Evolutionary conservation across 2,888 invertebrate genomes (phyloP).

Genomic region (Lacanobia oleracea): DNA sequence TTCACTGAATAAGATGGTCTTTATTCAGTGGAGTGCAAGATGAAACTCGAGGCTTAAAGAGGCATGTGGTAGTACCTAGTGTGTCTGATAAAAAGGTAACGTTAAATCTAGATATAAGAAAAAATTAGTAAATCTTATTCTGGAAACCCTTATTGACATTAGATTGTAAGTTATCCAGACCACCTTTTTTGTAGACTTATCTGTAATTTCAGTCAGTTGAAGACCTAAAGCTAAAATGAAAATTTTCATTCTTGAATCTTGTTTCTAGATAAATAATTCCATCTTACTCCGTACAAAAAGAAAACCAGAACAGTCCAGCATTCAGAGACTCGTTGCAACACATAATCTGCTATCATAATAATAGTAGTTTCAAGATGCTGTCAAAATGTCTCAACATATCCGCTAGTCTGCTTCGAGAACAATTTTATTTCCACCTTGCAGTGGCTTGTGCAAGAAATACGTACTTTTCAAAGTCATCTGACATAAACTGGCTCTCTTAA

Average conservation of each 20-base stretch:
- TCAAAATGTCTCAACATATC: constrained; percentile 52
- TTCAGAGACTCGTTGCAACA: constrained; percentile 13
- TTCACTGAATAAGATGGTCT: constrained; percentile 21
- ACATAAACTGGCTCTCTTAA: constrained; percentile 82
- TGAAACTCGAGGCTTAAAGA: background rate
- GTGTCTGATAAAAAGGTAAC: background rate
- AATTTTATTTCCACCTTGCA: constrained; percentile 73
- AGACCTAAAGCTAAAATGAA: too few relatives aligned
- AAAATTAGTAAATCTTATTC: background rate
- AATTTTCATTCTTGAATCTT: too few relatives aligned
- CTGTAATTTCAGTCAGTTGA: too few relatives aligned
- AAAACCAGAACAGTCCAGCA: background rate
- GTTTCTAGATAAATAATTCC: too few relatives aligned
- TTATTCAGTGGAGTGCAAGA: constrained; percentile 30
- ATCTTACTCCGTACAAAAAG: too few relatives aligned
- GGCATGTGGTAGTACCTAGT: background rate
- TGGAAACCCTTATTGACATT: too few relatives aligned
- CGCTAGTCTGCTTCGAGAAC: constrained; percentile 33
- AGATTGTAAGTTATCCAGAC: background rate
- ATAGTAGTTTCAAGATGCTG: constrained; percentile 42
- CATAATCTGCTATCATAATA: constrained; percentile 26
- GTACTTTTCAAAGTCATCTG: constrained; percentile 82
- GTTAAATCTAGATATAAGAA: background rate
- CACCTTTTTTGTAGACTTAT: too few relatives aligned
- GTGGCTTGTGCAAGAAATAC: constrained; percentile 72